phyloP scores from a whole-genome alignment of 2,113 vertebrate species.

The Dromaius novaehollandiae region DNA sequence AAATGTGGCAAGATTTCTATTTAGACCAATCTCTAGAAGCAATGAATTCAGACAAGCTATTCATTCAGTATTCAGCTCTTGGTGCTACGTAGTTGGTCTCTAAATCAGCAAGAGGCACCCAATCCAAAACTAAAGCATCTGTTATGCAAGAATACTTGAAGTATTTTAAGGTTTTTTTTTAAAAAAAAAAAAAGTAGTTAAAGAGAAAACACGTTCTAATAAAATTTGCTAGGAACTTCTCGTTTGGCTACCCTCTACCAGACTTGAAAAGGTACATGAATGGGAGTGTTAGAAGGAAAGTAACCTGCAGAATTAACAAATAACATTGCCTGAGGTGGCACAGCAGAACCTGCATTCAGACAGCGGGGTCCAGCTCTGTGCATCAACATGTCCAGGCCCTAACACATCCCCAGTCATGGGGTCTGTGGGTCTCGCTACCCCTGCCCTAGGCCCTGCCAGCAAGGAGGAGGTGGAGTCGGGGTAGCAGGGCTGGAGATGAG shows the following conservation, averaged over 20 bases:
- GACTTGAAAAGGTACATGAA: not conserved
- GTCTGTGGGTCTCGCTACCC: too few species aligned
- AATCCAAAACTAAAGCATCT: conserved; percentile 3
- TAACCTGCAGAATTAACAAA: conserved; percentile 2
- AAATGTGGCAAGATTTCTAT: not conserved
- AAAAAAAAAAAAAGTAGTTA: not conserved
- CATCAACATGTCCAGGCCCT: too few species aligned
- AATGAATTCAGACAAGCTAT: not conserved
- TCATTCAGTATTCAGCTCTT: not conserved
- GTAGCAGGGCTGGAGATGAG: too few species aligned
- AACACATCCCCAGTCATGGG: too few species aligned
- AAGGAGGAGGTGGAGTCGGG: too few species aligned
- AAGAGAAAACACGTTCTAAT: not conserved
- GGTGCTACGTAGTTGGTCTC: not conserved
- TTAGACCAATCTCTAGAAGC: not conserved
- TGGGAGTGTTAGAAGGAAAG: not conserved
- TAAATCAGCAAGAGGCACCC: not conserved
- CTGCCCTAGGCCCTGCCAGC: too few species aligned
- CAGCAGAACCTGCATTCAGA: too few species aligned
- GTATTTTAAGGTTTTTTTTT: not conserved
- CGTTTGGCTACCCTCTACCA: not conserved
- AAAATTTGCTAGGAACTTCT: not conserved
- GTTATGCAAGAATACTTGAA: not conserved
- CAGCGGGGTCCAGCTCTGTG: too few species aligned
- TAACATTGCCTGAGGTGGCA: not conserved